Base-by-base conservation (phyloP, 2,113 vertebrate species). In the Phalacrocorax aristotelis region DNA sequence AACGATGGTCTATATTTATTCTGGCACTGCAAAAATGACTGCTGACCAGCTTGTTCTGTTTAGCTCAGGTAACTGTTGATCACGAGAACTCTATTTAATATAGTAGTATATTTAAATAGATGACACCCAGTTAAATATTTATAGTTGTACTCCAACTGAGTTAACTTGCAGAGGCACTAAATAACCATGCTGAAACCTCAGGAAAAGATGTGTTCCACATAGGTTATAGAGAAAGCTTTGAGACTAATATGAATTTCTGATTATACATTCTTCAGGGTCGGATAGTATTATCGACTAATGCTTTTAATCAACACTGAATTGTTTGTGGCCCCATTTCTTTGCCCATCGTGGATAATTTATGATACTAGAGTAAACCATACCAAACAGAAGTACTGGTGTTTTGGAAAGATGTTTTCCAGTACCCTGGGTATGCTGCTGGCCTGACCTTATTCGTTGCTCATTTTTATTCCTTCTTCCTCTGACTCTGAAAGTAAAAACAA, bases 111-210 rank as follows among this genome's bases (percentile, higher is more conserved):
- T 95, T 97, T 97, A 89, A 96, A 93, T 81, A 96, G 87, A 96
- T 94, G 95, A 80, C 72, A 95, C 95, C 55, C 87, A 96, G 70
- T 96, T 97, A 83, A 98, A 96, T 98, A 93, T 97, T 97, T 98
- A 94, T 84, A 93, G 74, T 91, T 97, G 79, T 95, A 93, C 98
- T 97, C 97, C 97, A 96, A 38, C 89, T 93, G 36, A 70, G 16
- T 65, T 97, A 95, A 79, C 60, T 93, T 94, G n/a, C 25, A 90
- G 60, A 62, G 65, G n/a, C 78, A 88, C 69, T 69, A 71, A 95
- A 90, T 95, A 91, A 95, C 90, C 49, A 14, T 61, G 57, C 75
- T 96, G 80, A 95, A 97, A 72, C 82, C 81, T 95, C 90, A 83
- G 55, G 78, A 97, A 83, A 92, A 94, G n/a, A 44, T 42, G 61